phyloP scores from a whole-genome alignment of 2,797 vertebrate genomes.

The Rhincodon typus region DNA sequence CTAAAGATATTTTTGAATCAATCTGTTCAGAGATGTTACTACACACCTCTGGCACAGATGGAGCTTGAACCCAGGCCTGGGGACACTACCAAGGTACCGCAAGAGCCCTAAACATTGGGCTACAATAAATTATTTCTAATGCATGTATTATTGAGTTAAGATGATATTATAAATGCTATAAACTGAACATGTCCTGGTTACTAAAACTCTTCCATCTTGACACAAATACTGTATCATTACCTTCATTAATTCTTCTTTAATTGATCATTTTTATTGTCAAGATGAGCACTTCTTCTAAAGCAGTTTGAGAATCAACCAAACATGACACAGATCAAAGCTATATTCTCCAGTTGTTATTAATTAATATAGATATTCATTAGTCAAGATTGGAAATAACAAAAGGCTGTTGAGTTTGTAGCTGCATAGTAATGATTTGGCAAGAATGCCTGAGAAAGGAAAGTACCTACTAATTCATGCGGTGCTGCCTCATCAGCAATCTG shows the following conservation, averaged over 20 bases:
- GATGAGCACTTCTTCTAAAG: neutral
- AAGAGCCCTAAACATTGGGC: neutral
- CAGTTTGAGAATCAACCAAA: neutral
- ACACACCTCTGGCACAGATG: too few relatives aligned
- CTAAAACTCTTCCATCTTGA: neutral
- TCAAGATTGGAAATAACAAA: neutral
- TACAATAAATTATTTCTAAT: neutral
- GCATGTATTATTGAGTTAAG: neutral
- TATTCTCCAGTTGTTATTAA: neutral
- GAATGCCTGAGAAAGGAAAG: neutral
- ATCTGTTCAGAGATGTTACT: too few relatives aligned
- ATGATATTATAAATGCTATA: neutral
- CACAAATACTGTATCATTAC: neutral
- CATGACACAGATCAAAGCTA: neutral
- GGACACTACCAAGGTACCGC: too few relatives aligned
- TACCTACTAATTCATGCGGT: neutral
- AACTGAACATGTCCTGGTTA: neutral
- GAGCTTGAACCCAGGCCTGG: too few relatives aligned
- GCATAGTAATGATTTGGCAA: neutral
- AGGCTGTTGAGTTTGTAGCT: neutral
- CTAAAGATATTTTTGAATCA: neutral
- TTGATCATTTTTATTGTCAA: neutral
- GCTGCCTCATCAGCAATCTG: neutral
- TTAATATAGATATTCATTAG: conserved; percentile 30
- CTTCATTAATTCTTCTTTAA: neutral